Evolutionary conservation across 2,797 vertebrate genomes (phyloP), one percentile per base, ranked within the genome.

Genomic region (Halcyon badia): DNA sequence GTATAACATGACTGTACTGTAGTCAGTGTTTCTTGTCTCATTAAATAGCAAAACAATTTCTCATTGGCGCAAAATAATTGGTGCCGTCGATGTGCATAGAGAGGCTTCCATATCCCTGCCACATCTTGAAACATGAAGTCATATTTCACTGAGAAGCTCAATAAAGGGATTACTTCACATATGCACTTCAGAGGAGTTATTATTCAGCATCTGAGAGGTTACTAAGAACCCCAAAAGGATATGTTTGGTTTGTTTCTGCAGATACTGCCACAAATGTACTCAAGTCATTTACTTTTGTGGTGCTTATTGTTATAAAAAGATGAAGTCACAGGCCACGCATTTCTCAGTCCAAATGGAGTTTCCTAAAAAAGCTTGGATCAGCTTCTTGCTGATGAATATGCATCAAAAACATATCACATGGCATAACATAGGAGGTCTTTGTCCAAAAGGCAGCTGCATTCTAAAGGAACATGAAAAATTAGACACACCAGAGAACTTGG

Each of bases 211-310:
- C 52, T 60, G 46, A 84, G 46, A 82, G 22, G 77, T 68, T 68
- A 60, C 65, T 33, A 28, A 90, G 77, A 46, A 54, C 26, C 51
- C 80, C 58, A 51, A 44, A 93, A 71, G 72, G 57, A 70, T 77
- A 83, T 92, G 33, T 58, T 78, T 58, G 54, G 76, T 89, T 73
- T 76, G 8, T 72, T 95, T 86, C 83, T 87, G 77, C 39, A 88
- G 61, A 81, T 35, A 25, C 7, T 30, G 21, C 46, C 80, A 66
- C 70, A 69, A 78, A 54, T 35, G 21, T 5, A 28, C 20, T 60
- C 7, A 10, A 15, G 17, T n/a, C 3, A 0, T 72, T 86, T n/a
- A 33, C 7, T 88, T 90, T 21, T 58, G 65, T 35, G 26, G 24
- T 35, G n/a, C 22, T 83, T 24, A 37, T 37, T 73, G 30, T 39